Conservation (phyloP, 35 echinoderm and acorn worm species). For the Stichopus chloronotus region DNA sequence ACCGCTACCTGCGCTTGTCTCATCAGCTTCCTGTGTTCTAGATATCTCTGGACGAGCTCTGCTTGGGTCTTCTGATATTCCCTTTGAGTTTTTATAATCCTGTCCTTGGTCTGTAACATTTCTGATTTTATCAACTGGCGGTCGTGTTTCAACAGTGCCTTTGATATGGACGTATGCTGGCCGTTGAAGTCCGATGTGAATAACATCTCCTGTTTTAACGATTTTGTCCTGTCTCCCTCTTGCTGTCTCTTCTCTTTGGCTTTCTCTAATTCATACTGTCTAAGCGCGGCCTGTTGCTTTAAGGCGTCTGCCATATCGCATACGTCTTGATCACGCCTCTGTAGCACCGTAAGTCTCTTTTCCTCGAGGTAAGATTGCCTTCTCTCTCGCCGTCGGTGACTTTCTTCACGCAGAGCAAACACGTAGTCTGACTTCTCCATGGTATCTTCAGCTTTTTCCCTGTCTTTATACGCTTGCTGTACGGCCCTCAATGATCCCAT, state of each 20-base stretch:
- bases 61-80: slow-evolving; percentile 72
- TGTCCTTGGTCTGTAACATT: slow-evolving; percentile 37
- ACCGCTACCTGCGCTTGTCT: slow-evolving; percentile 88
- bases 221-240: slow-evolving; percentile 37
- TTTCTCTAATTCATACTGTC: slow-evolving; percentile 60
- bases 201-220: slow-evolving; percentile 56
- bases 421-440: slow-evolving; percentile 69
- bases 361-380: slow-evolving; percentile 82
- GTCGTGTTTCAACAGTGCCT: slow-evolving; percentile 88
- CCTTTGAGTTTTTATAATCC: slow-evolving; percentile 54
- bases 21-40: slow-evolving; percentile 94
- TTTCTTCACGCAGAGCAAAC: slow-evolving; percentile 62
- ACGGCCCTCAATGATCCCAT: slow-evolving; percentile 87
- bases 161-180: slow-evolving; percentile 95
- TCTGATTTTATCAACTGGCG: slow-evolving; percentile 59
- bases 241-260: slow-evolving; percentile 57
- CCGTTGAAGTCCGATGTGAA: slow-evolving; percentile 81
- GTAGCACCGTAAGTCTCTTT: slow-evolving; percentile 67
- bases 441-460: slow-evolving; percentile 64
- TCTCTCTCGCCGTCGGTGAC: slow-evolving; percentile 55
- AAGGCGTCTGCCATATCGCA: slow-evolving; percentile 45
- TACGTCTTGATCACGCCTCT: slow-evolving; percentile 72
- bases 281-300: slow-evolving; percentile 54
- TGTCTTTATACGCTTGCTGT: slow-evolving; percentile 89
- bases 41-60: slow-evolving; percentile 80